Conservation (phyloP, 2,113 vertebrate species). For the human region DNA sequence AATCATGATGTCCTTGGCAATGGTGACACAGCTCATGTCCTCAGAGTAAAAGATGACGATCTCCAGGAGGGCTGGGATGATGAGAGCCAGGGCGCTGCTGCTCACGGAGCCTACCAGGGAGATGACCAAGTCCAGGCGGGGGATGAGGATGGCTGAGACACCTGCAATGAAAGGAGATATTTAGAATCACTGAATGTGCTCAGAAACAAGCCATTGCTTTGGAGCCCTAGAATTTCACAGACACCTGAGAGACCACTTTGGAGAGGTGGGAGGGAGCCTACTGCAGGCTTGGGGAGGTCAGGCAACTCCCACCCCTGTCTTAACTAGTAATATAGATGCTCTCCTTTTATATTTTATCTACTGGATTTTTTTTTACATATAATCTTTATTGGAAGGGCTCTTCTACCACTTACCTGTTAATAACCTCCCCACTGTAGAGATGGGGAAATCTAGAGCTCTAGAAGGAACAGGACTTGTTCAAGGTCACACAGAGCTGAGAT, state of each 20-base stretch:
- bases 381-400: not conserved
- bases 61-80: constrained; percentile 93
- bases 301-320: not conserved
- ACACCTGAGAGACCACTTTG: not conserved
- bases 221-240: not conserved
- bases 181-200: not conserved
- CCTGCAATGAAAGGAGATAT: constrained; percentile 81
- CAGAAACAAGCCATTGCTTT: not conserved
- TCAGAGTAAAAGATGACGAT: constrained; percentile 89
- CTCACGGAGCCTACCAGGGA: constrained; percentile 94
- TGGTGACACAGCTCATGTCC: constrained; percentile 83
- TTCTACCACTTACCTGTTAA: not conserved
- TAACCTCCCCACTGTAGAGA: not conserved
- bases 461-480: not conserved
- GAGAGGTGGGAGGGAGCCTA: not conserved
- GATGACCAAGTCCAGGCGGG: constrained; percentile 93
- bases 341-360: not conserved
- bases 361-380: not conserved
- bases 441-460: not conserved
- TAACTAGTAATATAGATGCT: not conserved
- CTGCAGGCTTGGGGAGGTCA: not conserved
- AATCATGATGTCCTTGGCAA: constrained; percentile 88
- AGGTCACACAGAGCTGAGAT: not conserved
- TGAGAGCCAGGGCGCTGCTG: constrained; percentile 95
- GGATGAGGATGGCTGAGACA: constrained; percentile 90